A percentile compares a stretch with the other conserved stretches of the same genome.
Conservation (phyloP, 2,113 vertebrate genomes). For the Neolamprologus variostigma region DNA sequence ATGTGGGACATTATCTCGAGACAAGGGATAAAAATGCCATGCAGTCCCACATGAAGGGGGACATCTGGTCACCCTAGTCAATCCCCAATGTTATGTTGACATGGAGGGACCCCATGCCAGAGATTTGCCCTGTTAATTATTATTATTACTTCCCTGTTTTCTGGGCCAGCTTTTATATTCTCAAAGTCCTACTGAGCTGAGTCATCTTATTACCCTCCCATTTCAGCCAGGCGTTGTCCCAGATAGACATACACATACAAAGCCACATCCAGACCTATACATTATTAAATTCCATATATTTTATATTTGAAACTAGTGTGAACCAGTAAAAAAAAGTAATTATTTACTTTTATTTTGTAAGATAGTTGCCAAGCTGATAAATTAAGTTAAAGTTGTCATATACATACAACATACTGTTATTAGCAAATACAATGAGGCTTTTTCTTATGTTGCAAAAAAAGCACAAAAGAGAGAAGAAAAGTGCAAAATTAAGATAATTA, state of each 20-base stretch:
- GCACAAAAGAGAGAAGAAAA: background rate
- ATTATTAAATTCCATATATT: background rate
- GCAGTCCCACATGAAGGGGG: background rate
- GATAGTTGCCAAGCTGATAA: background rate
- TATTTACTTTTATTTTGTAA: background rate
- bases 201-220: background rate
- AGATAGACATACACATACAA: background rate
- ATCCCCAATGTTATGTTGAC: background rate
- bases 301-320: background rate
- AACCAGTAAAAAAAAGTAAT: background rate
- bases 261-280: background rate
- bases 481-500: background rate
- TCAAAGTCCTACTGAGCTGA: background rate
- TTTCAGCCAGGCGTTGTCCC: background rate
- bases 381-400: background rate
- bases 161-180: background rate
- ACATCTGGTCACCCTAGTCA: background rate
- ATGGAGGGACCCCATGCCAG: background rate
- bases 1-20: background rate
- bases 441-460: background rate
- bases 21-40: background rate
- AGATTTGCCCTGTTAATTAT: background rate
- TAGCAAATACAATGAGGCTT: background rate
- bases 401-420: background rate
- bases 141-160: background rate